phyloP scores from a whole-genome alignment of 2,113 vertebrate species.

The Anarrhichthys ocellatus region DNA sequence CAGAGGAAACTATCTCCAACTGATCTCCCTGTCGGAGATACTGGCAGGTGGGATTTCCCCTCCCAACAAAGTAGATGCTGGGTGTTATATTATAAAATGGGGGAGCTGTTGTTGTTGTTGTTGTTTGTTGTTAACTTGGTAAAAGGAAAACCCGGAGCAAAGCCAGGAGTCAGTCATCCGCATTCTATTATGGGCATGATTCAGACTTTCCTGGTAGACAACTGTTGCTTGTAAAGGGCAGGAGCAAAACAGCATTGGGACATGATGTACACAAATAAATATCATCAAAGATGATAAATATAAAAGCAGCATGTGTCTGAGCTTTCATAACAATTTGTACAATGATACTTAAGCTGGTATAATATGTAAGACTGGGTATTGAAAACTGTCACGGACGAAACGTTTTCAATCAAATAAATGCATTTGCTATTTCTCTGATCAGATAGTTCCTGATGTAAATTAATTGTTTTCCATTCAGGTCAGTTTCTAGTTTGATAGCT shows the following conservation, averaged over 20 bases:
- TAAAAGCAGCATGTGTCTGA: background rate
- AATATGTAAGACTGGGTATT: background rate
- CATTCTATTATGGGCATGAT: slow-evolving; percentile 65
- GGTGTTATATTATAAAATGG: slow-evolving; percentile 33
- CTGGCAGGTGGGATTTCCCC: slow-evolving; percentile 62
- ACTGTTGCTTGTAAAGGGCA: slow-evolving; percentile 57
- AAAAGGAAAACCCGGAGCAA: slow-evolving; percentile 64
- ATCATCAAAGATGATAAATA: background rate
- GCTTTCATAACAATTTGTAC: background rate
- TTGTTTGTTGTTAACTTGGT: slow-evolving; percentile 58
- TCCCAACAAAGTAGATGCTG: slow-evolving; percentile 48
- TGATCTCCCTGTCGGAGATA: slow-evolving; percentile 65
- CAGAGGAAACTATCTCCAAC: slow-evolving; percentile 65
- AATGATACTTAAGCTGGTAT: background rate
- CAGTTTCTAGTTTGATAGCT: background rate
- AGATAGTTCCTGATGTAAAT: background rate
- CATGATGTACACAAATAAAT: slow-evolving; percentile 29
- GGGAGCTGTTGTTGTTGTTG: slow-evolving; percentile 42
- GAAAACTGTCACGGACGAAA: background rate
- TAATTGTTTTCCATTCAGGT: background rate
- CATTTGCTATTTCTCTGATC: background rate
- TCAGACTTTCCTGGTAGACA: slow-evolving; percentile 68
- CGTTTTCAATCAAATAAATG: background rate
- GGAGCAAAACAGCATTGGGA: slow-evolving; percentile 29
- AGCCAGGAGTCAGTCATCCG: slow-evolving; percentile 69